phyloP scores from a whole-genome alignment of 1,140 invertebrate genomes.

The Heliconius hermathena region DNA sequence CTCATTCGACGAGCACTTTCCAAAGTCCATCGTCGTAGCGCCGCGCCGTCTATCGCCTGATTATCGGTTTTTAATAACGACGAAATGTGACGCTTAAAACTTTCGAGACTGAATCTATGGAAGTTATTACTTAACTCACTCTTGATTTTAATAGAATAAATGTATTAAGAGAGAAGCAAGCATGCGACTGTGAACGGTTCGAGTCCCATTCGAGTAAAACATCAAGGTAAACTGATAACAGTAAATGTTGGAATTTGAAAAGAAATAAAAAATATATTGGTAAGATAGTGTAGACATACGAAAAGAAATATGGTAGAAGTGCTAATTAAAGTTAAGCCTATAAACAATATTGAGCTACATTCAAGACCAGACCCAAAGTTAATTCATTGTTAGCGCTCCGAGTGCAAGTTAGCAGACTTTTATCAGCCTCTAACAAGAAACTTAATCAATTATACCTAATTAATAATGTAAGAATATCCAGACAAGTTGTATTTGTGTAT shows the following conservation, averaged over 20 bases:
- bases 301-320: too few species aligned
- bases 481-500: neutral
- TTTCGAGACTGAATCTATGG: slow-evolving; percentile 8
- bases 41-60: slow-evolving; percentile 20
- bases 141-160: neutral
- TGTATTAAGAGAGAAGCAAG: neutral
- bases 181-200: too few species aligned
- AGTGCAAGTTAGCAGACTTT: neutral
- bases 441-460: neutral
- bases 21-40: slow-evolving; percentile 15
- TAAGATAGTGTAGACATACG: neutral
- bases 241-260: too few species aligned
- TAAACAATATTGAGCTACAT: neutral
- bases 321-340: neutral
- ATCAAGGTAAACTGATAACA: too few species aligned
- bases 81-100: slow-evolving; percentile 14
- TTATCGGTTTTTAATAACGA: slow-evolving; percentile 33
- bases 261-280: too few species aligned
- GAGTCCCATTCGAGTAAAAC: too few species aligned
- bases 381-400: neutral
- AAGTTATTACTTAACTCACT: slow-evolving; percentile 4
- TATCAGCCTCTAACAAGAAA: slow-evolving; percentile 9
- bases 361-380: neutral
- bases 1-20: slow-evolving; percentile 12
- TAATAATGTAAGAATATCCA: neutral